Conservation (phyloP, 1,140 invertebrate species). For the Penaeus japonicus region DNA sequence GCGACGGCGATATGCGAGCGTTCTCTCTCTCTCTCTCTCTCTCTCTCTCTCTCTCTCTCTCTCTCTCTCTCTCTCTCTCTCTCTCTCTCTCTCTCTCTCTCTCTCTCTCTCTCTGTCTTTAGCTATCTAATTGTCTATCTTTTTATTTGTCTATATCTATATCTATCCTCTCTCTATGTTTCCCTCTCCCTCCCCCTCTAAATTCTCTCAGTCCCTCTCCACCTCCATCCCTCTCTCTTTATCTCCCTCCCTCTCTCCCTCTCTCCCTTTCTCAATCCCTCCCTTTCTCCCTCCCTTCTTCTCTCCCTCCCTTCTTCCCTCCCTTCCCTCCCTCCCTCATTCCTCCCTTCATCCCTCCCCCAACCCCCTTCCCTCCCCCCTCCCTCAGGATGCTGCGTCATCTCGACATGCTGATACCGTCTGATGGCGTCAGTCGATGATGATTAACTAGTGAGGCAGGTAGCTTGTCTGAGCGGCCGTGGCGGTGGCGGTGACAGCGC, state of each 20-base stretch:
- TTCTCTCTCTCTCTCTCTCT: slow-evolving; percentile 13
- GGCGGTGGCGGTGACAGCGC: too few species aligned
- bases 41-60: neutral
- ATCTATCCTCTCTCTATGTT: too few species aligned
- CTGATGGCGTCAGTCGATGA: too few species aligned
- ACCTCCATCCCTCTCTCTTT: too few species aligned
- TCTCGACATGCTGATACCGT: too few species aligned
- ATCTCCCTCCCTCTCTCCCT: neutral
- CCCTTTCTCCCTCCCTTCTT: neutral
- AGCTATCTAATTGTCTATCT: neutral
- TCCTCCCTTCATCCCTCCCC: neutral
- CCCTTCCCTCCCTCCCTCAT: neutral
- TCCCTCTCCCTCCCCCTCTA: neutral
- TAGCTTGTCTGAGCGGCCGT: too few species aligned
- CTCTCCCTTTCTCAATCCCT: neutral
- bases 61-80: neutral
- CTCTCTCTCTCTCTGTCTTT: neutral
- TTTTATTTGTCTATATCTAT: too few species aligned
- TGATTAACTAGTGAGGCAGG: too few species aligned
- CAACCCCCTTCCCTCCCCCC: neutral
- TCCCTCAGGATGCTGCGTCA: neutral
- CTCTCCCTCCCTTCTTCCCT: neutral
- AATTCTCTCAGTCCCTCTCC: neutral
- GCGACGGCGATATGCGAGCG: neutral
- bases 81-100: neutral